Evolutionary conservation across 2,888 invertebrate genomes (phyloP).

Genomic region (Xylota sylvarum): DNA sequence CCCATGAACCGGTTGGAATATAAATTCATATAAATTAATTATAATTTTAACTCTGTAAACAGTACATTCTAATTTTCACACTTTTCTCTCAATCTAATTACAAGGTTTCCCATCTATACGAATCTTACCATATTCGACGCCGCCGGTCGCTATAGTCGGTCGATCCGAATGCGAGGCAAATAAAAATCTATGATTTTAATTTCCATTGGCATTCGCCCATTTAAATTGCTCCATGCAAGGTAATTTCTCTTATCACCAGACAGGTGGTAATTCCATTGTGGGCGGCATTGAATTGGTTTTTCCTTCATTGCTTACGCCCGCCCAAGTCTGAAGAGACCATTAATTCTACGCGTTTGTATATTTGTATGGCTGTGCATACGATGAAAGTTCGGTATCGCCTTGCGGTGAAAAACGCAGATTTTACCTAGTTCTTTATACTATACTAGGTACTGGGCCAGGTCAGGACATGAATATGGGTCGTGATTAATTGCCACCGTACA

Average conservation of each 20-base stretch:
- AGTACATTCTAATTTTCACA: slow-evolving; percentile 61
- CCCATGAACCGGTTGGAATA: not conserved
- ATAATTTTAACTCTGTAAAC: slow-evolving; percentile 9
- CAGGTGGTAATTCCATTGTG: slow-evolving; percentile 70
- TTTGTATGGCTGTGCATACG: slow-evolving; percentile 23
- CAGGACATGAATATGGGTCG: slow-evolving; percentile 36
- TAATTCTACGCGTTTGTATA: slow-evolving; percentile 55
- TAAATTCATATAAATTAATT: slow-evolving; percentile 47
- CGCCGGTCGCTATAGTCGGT: not conserved
- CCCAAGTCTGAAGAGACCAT: slow-evolving; percentile 21
- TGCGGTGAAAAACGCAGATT: slow-evolving; percentile 63
- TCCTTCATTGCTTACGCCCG: slow-evolving; percentile 50
- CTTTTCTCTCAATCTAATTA: slow-evolving; percentile 55
- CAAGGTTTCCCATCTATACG: not conserved
- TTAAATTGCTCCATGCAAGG: slow-evolving; percentile 68
- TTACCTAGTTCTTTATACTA: slow-evolving; percentile 36
- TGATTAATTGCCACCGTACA: slow-evolving; percentile 73
- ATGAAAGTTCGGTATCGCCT: slow-evolving; percentile 67
- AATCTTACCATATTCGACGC: not conserved
- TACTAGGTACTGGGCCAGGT: slow-evolving; percentile 38
- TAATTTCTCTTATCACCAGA: slow-evolving; percentile 75
- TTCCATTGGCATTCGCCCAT: slow-evolving; percentile 76
- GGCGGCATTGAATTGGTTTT: slow-evolving; percentile 67
- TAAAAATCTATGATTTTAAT: slow-evolving; percentile 76
- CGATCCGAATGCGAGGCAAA: slow-evolving; percentile 53